These are phyloP conservation scores for Conus canariensis DNA, from an alignment of 2,888 invertebrate species.

Conservation along the genomic window DNA sequence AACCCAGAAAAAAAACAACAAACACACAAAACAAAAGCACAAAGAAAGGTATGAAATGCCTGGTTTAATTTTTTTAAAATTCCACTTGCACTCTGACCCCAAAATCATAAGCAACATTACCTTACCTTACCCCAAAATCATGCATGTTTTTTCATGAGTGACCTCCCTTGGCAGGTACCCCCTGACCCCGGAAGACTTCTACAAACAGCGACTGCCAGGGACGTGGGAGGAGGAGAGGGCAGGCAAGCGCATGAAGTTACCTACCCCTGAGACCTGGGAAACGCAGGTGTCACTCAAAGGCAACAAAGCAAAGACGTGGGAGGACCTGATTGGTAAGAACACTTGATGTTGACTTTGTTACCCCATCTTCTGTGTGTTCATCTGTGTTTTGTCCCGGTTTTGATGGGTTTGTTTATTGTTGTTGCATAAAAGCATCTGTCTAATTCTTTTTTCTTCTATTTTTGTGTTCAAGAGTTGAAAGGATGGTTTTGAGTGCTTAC, in stretches of 20 bases:
- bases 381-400: no score
- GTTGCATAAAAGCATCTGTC: neutral
- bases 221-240: constrained; percentile 77
- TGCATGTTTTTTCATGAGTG: no score
- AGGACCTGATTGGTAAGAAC: constrained; percentile 77
- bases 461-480: neutral
- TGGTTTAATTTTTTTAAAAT: no score
- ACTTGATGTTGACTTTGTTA: no score
- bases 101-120: no score
- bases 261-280: constrained; percentile 80
- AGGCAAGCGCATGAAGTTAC: constrained; percentile 80
- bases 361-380: no score
- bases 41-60: no score
- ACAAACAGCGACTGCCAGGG: constrained; percentile 76
- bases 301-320: constrained; percentile 80
- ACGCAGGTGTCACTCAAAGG: constrained; percentile 79
- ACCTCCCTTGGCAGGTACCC: constrained; percentile 76
- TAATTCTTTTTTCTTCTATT: neutral
- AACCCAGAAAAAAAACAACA: no score
- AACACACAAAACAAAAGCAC: no score
- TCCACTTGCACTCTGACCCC: no score
- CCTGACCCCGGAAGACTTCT: constrained; percentile 75
- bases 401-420: neutral
- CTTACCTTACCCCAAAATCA: no score
- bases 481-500: no score